These are phyloP conservation scores for Cheilosia grossa DNA, from an alignment of 2,888 invertebrate genomes.

Conservation along the genomic window DNA sequence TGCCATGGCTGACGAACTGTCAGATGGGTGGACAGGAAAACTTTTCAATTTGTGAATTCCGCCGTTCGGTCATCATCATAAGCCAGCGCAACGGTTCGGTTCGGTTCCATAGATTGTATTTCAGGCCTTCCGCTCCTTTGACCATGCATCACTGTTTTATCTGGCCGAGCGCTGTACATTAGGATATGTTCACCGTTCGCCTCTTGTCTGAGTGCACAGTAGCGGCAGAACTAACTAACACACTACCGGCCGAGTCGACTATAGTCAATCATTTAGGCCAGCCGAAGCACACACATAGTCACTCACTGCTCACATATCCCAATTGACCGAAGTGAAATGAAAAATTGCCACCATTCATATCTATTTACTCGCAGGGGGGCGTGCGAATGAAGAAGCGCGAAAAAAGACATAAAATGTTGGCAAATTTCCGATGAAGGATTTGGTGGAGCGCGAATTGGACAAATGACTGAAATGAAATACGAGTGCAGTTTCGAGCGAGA, in stretches of 20 bases:
- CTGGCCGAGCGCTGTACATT: constrained; percentile 38
- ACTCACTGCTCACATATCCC: not conserved
- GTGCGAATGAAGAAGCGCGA: not conserved
- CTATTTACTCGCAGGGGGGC: constrained; percentile 47
- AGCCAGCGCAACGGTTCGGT: constrained; percentile 30
- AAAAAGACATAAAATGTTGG: constrained; percentile 7
- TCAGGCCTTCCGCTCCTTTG: constrained; percentile 38
- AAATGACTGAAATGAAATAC: constrained; percentile 61
- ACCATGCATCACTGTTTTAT: constrained; percentile 69
- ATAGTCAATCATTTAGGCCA: constrained; percentile 67
- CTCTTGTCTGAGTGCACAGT: constrained; percentile 16
- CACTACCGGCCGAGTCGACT: not conserved
- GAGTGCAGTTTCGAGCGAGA: constrained; percentile 17
- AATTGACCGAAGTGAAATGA: constrained; percentile 23
- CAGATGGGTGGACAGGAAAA: constrained; percentile 21
- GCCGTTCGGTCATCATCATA: constrained; percentile 48
- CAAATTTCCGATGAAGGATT: constrained; percentile 67
- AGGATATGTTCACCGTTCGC: constrained; percentile 37
- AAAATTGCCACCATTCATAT: constrained; percentile 71
- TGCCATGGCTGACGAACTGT: constrained; percentile 19
- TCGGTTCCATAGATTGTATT: constrained; percentile 54
- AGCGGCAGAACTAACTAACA: constrained; percentile 2
- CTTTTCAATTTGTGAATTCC: constrained; percentile 66
- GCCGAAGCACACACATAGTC: not conserved
- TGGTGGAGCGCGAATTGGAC: constrained; percentile 68